These are phyloP conservation scores for Heliothis subflexa DNA, from an alignment of 1,140 invertebrate species.

Conservation along the genomic window DNA sequence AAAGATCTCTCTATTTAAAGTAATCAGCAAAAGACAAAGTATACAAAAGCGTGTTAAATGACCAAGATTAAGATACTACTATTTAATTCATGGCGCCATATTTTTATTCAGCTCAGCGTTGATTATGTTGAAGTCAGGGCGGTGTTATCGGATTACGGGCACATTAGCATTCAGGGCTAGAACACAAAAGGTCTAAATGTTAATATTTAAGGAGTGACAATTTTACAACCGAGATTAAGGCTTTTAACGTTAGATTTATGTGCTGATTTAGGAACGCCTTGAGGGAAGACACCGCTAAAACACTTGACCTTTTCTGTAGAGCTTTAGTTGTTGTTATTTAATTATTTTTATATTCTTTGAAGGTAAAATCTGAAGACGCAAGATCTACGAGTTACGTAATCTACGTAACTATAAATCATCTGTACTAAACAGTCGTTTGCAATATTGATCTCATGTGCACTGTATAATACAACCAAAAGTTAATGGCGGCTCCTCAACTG, in stretches of 20 bases:
- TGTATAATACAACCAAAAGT: too few species aligned
- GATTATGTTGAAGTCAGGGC: neutral
- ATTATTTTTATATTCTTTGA: neutral
- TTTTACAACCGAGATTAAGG: neutral
- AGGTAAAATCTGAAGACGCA: too few species aligned
- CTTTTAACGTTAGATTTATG: slow-evolving; percentile 11
- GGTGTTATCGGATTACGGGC: slow-evolving; percentile 5
- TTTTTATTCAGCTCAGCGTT: neutral
- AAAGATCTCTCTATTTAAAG: too few species aligned
- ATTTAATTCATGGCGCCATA: too few species aligned
- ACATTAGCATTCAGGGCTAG: slow-evolving; percentile 18
- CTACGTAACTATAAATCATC: too few species aligned
- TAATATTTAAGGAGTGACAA: slow-evolving; percentile 22
- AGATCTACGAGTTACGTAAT: too few species aligned
- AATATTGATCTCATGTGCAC: too few species aligned
- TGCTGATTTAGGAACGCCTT: neutral
- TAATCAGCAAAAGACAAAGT: neutral
- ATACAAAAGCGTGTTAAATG: too few species aligned
- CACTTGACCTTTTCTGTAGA: neutral
- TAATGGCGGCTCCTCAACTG: too few species aligned
- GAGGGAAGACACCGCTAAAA: neutral
- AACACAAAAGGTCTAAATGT: slow-evolving; percentile 13
- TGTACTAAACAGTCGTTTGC: too few species aligned
- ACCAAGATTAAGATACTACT: too few species aligned
- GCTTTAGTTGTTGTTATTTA: neutral